Conservation (phyloP, 1,140 invertebrate species). For the Caenorhabditis tropicalis region DNA sequence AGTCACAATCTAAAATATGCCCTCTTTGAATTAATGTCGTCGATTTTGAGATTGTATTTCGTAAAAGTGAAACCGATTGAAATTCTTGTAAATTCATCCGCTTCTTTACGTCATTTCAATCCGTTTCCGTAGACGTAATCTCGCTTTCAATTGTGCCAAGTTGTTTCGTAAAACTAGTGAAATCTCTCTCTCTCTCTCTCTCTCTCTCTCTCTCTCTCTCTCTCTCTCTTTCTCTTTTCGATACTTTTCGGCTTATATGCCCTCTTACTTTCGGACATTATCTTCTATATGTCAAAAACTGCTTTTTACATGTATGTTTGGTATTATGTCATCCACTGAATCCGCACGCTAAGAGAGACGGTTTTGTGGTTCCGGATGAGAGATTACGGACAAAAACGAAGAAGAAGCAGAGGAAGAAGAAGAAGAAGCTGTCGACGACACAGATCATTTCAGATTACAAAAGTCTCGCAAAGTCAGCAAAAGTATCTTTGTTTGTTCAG, state of each 20-base stretch:
- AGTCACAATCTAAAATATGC: too few species aligned
- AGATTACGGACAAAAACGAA: conserved; percentile 5
- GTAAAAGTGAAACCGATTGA: neutral
- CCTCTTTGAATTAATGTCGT: neutral
- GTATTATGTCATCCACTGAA: conserved; percentile 33
- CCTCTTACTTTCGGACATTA: conserved; percentile 42
- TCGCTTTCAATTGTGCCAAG: conserved; percentile 43
- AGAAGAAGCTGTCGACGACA: neutral
- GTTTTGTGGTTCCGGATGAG: conserved; percentile 33
- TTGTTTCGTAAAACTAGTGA: conserved; percentile 30
- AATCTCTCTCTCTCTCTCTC: too few species aligned
- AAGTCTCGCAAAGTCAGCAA: conserved; percentile 42
- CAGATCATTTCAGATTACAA: conserved; percentile 7
- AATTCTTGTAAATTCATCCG: conserved; percentile 5
- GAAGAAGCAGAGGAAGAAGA: neutral
- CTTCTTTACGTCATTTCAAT: conserved; percentile 5
- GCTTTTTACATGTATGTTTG: conserved; percentile 21
- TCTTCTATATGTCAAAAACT: conserved; percentile 31
- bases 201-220: neutral
- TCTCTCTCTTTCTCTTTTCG: neutral
- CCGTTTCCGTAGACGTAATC: neutral
- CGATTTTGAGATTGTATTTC: neutral
- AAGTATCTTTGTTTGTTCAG: conserved; percentile 25
- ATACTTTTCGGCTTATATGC: conserved; percentile 20
- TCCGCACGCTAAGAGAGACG: neutral